Conservation (phyloP, 2,113 vertebrate species). For the Micronisus gabar region DNA sequence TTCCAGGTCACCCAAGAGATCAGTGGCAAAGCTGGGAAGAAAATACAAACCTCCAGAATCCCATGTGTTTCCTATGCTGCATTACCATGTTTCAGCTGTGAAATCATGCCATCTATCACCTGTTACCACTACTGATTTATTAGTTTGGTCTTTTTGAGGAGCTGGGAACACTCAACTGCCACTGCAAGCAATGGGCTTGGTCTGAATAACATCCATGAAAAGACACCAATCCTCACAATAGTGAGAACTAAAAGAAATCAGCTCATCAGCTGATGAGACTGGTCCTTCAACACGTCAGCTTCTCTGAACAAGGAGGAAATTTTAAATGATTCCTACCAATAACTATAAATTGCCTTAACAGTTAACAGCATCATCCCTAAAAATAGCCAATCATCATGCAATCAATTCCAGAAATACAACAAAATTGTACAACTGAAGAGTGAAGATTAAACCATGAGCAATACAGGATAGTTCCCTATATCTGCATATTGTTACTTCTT, state of each 20-base stretch:
- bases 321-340: background rate
- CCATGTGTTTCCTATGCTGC: background rate
- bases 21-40: background rate
- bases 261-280: background rate
- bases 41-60: background rate
- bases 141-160: background rate
- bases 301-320: background rate
- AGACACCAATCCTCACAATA: background rate
- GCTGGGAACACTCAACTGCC: background rate
- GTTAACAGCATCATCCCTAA: background rate
- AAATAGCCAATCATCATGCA: background rate
- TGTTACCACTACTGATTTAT: background rate
- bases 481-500: background rate
- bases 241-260: background rate
- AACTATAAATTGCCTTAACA: background rate
- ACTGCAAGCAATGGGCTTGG: background rate
- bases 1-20: background rate
- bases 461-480: background rate
- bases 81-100: background rate
- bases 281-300: accelerated
- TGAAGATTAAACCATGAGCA: background rate
- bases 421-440: background rate
- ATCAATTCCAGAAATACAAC: background rate
- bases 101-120: background rate
- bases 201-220: background rate